These are phyloP conservation scores for Echinometra lucunter DNA, from an alignment of 53 echinoderm and acorn worm genomes.

Conservation along the genomic window DNA sequence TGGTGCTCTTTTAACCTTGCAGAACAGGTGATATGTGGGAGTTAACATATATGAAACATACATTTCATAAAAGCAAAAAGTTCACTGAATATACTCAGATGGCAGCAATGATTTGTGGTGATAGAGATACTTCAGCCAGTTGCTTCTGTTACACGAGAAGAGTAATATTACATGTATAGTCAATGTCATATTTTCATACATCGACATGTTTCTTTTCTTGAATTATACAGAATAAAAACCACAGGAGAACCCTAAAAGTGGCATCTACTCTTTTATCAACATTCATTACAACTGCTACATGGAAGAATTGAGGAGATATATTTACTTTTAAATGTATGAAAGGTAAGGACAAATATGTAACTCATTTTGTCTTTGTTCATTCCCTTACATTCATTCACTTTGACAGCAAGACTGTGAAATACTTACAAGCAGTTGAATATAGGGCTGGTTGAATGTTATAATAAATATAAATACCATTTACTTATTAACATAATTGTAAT, in stretches of 20 bases:
- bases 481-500: no score
- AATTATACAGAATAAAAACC: background rate
- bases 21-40: background rate
- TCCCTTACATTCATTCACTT: background rate
- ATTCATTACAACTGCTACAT: background rate
- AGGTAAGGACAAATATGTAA: background rate
- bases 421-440: no score
- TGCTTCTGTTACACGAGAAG: background rate
- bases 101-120: background rate
- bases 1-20: background rate
- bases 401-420: no score
- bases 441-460: no score
- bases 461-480: no score
- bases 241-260: background rate
- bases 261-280: background rate
- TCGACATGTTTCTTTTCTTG: no score
- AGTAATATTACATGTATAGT: background rate
- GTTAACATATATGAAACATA: background rate
- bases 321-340: no score
- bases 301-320: background rate
- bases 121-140: background rate
- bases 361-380: background rate
- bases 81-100: background rate
- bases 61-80: background rate
- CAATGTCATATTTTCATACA: background rate